Evolutionary conservation across 2,888 invertebrate species (phyloP).

Genomic region (Erebia epiphron): DNA sequence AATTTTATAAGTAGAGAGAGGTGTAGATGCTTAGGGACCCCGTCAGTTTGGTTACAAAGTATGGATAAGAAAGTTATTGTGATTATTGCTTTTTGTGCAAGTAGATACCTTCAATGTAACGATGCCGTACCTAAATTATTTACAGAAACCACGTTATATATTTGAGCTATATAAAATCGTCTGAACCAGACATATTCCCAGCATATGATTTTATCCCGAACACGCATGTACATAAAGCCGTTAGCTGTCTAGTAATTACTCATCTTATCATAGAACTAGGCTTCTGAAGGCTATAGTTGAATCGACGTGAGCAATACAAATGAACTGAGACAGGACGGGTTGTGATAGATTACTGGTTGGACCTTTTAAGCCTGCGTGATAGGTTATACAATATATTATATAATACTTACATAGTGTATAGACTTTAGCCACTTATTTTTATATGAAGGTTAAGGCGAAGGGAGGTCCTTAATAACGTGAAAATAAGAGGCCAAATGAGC

Average conservation of each 20-base stretch:
- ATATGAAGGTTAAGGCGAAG: too few species aligned
- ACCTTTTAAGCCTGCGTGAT: constrained; percentile 15
- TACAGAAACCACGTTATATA: neutral
- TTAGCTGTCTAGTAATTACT: constrained; percentile 24
- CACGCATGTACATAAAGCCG: constrained; percentile 7
- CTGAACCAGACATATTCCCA: constrained; percentile 4
- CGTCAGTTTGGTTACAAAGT: too few species aligned
- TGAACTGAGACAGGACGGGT: constrained; percentile 31
- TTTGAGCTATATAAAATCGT: constrained; percentile 1
- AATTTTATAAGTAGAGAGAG: too few species aligned
- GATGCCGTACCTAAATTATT: neutral
- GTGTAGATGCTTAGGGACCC: too few species aligned
- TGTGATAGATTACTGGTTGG: constrained; percentile 35
- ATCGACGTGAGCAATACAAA: constrained; percentile 39
- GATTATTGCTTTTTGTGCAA: too few species aligned
- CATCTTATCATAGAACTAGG: constrained; percentile 29
- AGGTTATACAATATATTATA: constrained; percentile 5
- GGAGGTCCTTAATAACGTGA: too few species aligned
- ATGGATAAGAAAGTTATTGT: too few species aligned
- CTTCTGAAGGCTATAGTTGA: constrained; percentile 19
- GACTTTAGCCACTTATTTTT: neutral
- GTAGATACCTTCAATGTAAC: too few species aligned
- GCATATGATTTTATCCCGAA: constrained; percentile 19
- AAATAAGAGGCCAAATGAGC: too few species aligned
- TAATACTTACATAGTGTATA: neutral